A percentile compares a stretch with the other conserved stretches of the same genome.
Conservation (phyloP, 2,113 vertebrate species). For the Epinephelus cyanopodus region DNA sequence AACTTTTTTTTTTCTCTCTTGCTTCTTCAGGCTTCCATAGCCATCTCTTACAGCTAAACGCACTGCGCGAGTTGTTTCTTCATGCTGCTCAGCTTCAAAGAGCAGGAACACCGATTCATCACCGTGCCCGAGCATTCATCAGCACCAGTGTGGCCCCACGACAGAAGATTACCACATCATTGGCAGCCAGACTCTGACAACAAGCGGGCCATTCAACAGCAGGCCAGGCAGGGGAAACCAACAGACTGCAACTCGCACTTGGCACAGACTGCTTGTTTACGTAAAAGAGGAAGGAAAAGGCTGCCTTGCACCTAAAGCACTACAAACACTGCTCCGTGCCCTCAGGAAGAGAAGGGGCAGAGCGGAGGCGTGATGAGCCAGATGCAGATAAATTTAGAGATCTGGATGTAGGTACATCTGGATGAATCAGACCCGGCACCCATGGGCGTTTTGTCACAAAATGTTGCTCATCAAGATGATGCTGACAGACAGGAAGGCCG, state of each 20-base stretch:
- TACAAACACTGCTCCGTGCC: slow-evolving; percentile 13
- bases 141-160: slow-evolving; percentile 58
- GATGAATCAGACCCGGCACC: slow-evolving; percentile 54
- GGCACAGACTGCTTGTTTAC: slow-evolving; percentile 63
- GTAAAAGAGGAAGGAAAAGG: slow-evolving; percentile 27
- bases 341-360: not conserved
- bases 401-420: slow-evolving; percentile 26
- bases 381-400: slow-evolving; percentile 53
- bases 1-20: too few species aligned
- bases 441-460: slow-evolving; percentile 52
- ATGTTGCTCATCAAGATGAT: slow-evolving; percentile 21
- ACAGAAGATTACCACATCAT: slow-evolving; percentile 68
- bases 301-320: slow-evolving; percentile 9
- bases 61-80: slow-evolving; percentile 47
- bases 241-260: slow-evolving; percentile 57
- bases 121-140: slow-evolving; percentile 64
- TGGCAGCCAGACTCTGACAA: slow-evolving; percentile 69
- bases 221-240: slow-evolving; percentile 50
- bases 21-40: too few species aligned
- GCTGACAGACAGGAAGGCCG: slow-evolving; percentile 6
- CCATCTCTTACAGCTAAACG: not conserved
- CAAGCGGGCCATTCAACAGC: slow-evolving; percentile 77
- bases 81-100: slow-evolving; percentile 41
- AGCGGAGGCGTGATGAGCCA: slow-evolving; percentile 12
- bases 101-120: slow-evolving; percentile 63